phyloP scores from a whole-genome alignment of 2,113 vertebrate genomes.

The Amblyopsis rosae region DNA sequence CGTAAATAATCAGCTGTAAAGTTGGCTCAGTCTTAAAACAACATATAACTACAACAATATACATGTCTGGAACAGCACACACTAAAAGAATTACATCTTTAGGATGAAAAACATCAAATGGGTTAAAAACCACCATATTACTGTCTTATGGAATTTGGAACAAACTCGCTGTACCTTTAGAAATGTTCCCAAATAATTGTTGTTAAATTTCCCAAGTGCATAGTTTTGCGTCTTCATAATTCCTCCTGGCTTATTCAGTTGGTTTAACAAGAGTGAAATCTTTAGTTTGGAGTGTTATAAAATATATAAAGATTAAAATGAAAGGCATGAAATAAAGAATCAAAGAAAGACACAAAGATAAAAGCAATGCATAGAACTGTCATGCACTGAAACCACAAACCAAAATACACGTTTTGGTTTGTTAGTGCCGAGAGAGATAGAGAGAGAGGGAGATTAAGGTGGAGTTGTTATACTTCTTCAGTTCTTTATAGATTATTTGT shows the following conservation, averaged over 20 bases:
- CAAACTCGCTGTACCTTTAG: too few species aligned
- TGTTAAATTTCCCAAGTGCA: too few species aligned
- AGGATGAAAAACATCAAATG: too few species aligned
- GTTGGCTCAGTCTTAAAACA: constrained; percentile 54
- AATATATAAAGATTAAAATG: constrained; percentile 24
- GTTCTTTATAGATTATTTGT: neutral
- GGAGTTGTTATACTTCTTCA: too few species aligned
- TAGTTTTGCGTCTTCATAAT: too few species aligned
- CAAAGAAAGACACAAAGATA: neutral
- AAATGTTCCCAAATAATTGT: too few species aligned
- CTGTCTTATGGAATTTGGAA: too few species aligned
- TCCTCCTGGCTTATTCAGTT: too few species aligned
- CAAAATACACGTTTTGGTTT: neutral
- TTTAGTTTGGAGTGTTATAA: too few species aligned
- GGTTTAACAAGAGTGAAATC: too few species aligned
- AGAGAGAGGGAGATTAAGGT: neutral
- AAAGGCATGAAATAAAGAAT: neutral
- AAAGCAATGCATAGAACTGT: neutral
- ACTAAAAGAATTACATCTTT: constrained; percentile 17
- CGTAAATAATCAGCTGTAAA: constrained; percentile 58
- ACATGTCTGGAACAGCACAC: constrained; percentile 52
- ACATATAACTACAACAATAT: constrained; percentile 47
- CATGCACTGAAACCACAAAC: neutral
- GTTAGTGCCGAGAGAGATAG: neutral
- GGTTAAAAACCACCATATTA: too few species aligned